Evolutionary conservation across 2,113 vertebrate species (phyloP).

Genomic region (Myotis davidii): DNA sequence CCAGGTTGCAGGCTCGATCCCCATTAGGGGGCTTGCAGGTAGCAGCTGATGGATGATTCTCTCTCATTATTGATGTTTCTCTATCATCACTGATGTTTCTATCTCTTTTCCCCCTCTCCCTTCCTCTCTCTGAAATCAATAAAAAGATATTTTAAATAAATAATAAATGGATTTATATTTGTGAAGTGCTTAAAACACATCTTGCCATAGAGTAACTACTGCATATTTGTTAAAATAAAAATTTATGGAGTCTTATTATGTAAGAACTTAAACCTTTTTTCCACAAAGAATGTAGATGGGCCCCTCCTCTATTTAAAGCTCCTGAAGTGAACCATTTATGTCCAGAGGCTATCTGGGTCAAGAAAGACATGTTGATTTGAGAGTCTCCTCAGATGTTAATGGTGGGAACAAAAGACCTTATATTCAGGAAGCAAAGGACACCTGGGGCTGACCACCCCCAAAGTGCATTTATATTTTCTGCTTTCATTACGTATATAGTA

Average conservation of each 20-base stretch:
- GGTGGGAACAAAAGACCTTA: neutral
- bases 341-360: neutral
- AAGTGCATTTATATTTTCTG: neutral
- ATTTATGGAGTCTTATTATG: neutral
- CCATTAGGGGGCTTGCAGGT: no score
- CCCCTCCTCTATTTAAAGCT: neutral
- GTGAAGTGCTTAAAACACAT: neutral
- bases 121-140: no score
- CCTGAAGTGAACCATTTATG: neutral
- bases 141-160: no score
- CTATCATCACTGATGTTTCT: no score
- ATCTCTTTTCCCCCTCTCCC: no score
- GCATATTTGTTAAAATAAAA: neutral
- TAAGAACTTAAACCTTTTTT: conserved; percentile 17
- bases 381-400: neutral
- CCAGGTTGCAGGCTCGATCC: no score
- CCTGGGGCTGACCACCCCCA: neutral
- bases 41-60: no score
- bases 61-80: no score
- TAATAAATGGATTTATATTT: neutral
- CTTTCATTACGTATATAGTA: conserved; percentile 42
- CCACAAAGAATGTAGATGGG: no score
- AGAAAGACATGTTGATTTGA: neutral
- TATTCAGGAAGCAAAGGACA: neutral
- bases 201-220: neutral